Evolutionary conservation across 2,113 vertebrate genomes (phyloP), one percentile per base, ranked within the genome.

Genomic region (Falco punctatus): DNA sequence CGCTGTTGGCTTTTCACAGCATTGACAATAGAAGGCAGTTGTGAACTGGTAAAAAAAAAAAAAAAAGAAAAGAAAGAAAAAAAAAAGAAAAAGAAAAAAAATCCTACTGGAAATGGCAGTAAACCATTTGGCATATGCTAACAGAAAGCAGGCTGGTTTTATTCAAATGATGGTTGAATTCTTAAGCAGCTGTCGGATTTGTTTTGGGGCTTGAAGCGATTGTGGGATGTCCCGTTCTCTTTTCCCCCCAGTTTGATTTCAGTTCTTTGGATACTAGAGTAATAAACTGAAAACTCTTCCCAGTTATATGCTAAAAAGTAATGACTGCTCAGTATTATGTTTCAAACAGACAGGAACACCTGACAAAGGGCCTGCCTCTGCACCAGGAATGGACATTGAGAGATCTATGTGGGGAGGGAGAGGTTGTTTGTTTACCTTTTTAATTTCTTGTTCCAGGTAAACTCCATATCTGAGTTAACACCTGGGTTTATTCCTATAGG

Each of bases 11-110:
- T 97, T 83, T 90, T 97, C 97, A 95, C 61, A 66, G 38, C 72
- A 33, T 19, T 96, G 91, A 97, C 82, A 96, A 93, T 80, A 94
- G 96, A 94, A 95, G 51, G 81, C 81, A 80, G 70, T 95, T 94
- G 70, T 81, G 96, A 97, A 91, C 77, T 82, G 86, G 59, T 2
- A n/a, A 94, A 88, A 88, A 79, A 74, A 89, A 77, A 70, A 73
- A 15, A 5, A 28, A 17, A 14, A 42, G 14, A 20, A 70, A n/a
- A 48, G 66, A 65, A 64, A 13, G 14, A 20, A 70, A 89, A 88
- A 79, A 74, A 89, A 77, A 70, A 73, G 13, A 5, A 28, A 17
- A 14, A 42, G 16, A 20, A 70, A n/a, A 48, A 71, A 65, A 64
- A 13, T 27, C n/a, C 33, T 75, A 48, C 88, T 95, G 86, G 96